Conservation (phyloP, 64 coral and sea anemone genomes). For the Montipora sp. region DNA sequence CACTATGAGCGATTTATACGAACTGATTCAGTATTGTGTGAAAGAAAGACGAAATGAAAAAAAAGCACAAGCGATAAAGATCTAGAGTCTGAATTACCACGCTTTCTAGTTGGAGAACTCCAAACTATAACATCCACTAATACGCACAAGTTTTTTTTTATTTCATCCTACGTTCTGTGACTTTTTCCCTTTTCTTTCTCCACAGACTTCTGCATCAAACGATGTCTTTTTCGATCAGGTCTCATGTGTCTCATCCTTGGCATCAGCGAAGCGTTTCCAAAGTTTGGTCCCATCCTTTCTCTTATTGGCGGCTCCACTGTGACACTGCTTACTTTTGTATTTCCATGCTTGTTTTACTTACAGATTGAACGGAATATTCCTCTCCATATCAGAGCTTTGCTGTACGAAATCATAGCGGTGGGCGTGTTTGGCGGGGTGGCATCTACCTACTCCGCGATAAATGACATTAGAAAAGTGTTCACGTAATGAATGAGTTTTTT, state of each 20-base stretch:
- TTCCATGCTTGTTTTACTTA: conserved; percentile 89
- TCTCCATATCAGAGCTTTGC: conserved; percentile 80
- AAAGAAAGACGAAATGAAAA: too few species aligned
- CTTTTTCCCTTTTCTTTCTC: not conserved
- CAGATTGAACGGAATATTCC: conserved; percentile 64
- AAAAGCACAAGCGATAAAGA: too few species aligned
- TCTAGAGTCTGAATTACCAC: too few species aligned
- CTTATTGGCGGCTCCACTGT: conserved; percentile 90
- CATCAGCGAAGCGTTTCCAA: conserved; percentile 80
- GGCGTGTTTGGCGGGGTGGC: conserved; percentile 78
- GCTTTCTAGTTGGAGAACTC: too few species aligned
- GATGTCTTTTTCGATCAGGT: conserved; percentile 74
- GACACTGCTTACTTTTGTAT: conserved; percentile 85
- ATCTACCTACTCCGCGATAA: conserved; percentile 84
- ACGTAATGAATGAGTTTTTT: not conserved
- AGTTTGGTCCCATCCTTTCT: conserved; percentile 94
- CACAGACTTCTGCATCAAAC: conserved; percentile 64
- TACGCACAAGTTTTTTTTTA: too few species aligned
- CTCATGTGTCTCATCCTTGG: conserved; percentile 87
- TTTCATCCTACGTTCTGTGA: not conserved
- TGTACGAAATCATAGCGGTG: conserved; percentile 81
- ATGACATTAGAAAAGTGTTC: conserved; percentile 74
- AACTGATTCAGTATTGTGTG: too few species aligned
- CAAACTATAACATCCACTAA: too few species aligned
- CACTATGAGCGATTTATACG: too few species aligned